Base-by-base conservation (phyloP, 2,113 vertebrate genomes). In the Oreotrochilus melanogaster region DNA sequence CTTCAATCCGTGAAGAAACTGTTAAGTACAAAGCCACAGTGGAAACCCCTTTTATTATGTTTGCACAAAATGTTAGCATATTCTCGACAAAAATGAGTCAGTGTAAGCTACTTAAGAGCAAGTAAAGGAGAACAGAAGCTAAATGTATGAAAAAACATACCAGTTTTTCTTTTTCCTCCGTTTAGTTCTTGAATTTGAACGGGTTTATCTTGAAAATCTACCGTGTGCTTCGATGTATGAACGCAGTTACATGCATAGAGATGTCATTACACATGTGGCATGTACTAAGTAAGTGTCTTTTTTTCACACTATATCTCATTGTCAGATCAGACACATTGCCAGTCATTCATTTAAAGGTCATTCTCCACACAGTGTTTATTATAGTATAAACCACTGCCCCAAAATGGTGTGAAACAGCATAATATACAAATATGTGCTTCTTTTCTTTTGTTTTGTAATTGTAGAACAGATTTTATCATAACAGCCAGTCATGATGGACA, bases 401-500 rank as follows among this genome's bases (percentile, higher is more conserved):
- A 19, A 23, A 39, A 19, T 39, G 39, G 7, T n/a, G 23, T 50
- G 33, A 61, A 86, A 48, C 9, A 23, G 12, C 6, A 3, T 72
- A 18, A 65, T 25, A 10, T 31, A 2, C 61, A 11, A 39, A 1
- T 42, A 11, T 51, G 1, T 86, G 28, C 48, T 62, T 37, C 13
- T 56, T 10, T 62, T 53, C 56, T 87, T 64, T 88, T 57, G 7
- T 87, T 78, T 73, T 79, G 15, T 94, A 53, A 86, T 45, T 95
- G 21, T 96, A 99, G 99, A 96, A 99, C 99, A 83, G 99, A 99
- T 97, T 99, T 99, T 94, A 95, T 99, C 80, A 98, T 99, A 96
- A 99, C 99, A 57, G 99, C 99, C 87, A 99, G 99, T 96, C 99
- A 99, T n/a, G 99, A 99, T 80, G 99, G 99, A 24, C 99, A 99